Conservation (phyloP, 2,888 invertebrate species). For the Apotomis turbidana region DNA sequence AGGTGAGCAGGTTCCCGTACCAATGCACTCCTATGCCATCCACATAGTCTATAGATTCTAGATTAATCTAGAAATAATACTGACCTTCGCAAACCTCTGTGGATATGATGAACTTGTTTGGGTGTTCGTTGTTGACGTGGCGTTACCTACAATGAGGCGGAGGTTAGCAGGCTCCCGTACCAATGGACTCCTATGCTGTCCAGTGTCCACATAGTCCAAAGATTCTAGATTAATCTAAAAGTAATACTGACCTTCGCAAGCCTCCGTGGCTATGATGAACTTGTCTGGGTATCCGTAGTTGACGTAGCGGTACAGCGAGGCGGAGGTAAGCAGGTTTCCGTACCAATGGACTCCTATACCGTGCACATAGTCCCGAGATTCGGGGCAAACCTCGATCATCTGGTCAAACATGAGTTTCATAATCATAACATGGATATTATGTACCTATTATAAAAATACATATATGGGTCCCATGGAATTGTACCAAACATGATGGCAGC, state of each 20-base stretch:
- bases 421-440: too few relatives aligned
- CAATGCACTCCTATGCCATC: too few relatives aligned
- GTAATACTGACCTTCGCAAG: conserved; percentile 83
- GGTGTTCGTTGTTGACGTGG: conserved; percentile 80
- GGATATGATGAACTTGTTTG: conserved; percentile 88
- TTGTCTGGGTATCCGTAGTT: conserved; percentile 85
- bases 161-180: conserved; percentile 87
- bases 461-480: too few relatives aligned
- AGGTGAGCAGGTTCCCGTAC: too few relatives aligned
- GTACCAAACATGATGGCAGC: too few relatives aligned
- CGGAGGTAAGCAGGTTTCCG: conserved; percentile 82
- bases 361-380: conserved; percentile 84
- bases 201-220: too few relatives aligned
- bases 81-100: conserved; percentile 91
- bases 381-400: conserved; percentile 68
- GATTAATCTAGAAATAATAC: too few relatives aligned
- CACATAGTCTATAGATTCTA: too few relatives aligned
- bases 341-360: conserved; percentile 94
- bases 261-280: conserved; percentile 91
- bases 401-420: conserved; percentile 41
- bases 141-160: conserved; percentile 82
- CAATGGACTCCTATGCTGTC: conserved; percentile 85
- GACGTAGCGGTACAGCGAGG: conserved; percentile 81
- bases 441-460: too few relatives aligned
- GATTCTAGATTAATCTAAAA: too few relatives aligned